Conservation (phyloP, 2,113 vertebrate genomes). For the Leuciscus idus region DNA sequence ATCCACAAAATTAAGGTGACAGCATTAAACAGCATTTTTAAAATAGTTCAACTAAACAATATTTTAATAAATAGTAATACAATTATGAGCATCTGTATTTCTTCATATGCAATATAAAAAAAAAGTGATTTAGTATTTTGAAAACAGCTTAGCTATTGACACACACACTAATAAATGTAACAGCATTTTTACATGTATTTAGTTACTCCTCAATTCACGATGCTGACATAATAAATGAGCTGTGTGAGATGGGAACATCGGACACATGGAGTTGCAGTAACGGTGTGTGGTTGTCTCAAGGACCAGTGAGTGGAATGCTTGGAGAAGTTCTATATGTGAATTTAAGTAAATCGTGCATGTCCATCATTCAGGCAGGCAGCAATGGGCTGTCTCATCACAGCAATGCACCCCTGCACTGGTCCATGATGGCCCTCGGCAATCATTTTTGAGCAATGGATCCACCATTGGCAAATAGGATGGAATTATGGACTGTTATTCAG, state of each 20-base stretch:
- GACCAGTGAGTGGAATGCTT: not conserved
- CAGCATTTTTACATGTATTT: not conserved
- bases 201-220: not conserved
- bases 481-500: not conserved
- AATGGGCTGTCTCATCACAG: constrained; percentile 4
- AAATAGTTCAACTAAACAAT: not conserved
- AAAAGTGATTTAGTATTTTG: not conserved
- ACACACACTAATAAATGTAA: not conserved
- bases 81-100: not conserved
- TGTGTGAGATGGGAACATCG: not conserved
- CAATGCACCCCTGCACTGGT: not conserved
- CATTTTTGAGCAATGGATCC: constrained; percentile 9
- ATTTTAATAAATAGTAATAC: not conserved
- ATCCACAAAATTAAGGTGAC: too few relatives aligned
- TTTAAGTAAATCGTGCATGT: constrained; percentile 6
- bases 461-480: not conserved
- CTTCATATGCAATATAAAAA: not conserved
- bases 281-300: not conserved
- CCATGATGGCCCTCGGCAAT: not conserved
- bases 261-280: constrained; percentile 15
- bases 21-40: not conserved
- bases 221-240: not conserved
- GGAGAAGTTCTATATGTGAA: not conserved
- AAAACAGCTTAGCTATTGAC: too few relatives aligned
- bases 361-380: not conserved